Conservation (phyloP, 2,888 invertebrate genomes). For the Epinotia bilunana region DNA sequence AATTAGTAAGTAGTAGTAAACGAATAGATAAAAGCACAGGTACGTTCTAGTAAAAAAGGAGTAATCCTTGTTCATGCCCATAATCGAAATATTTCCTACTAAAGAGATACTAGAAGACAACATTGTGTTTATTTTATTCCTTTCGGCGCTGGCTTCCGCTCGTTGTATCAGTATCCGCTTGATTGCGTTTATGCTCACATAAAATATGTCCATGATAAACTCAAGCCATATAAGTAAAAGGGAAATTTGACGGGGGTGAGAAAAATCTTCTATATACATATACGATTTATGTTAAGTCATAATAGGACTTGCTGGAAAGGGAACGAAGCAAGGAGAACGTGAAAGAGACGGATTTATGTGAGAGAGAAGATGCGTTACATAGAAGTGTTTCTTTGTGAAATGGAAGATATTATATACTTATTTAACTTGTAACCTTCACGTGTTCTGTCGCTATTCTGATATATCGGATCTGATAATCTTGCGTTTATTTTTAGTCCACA, state of each 20-base stretch:
- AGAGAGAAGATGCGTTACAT: too few species aligned
- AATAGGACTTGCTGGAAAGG: too few species aligned
- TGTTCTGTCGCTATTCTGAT: background rate
- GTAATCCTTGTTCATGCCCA: background rate
- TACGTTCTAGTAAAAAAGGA: background rate
- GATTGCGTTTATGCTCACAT: slow-evolving; percentile 18
- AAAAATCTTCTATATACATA: background rate
- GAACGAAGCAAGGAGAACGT: too few species aligned
- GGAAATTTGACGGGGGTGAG: background rate
- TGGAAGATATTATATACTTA: background rate
- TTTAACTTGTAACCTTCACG: background rate
- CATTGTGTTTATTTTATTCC: slow-evolving; percentile 21
- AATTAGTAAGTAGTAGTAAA: too few species aligned
- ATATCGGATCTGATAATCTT: background rate
- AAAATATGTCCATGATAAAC: slow-evolving; percentile 20
- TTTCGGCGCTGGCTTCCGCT: slow-evolving; percentile 18
- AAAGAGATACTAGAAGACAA: background rate
- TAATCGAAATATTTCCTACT: background rate
- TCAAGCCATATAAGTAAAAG: slow-evolving; percentile 12
- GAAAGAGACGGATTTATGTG: too few species aligned
- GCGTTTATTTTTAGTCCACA: background rate
- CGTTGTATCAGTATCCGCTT: slow-evolving; percentile 33
- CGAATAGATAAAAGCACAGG: too few species aligned
- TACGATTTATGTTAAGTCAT: background rate
- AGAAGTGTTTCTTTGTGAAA: too few species aligned